Percentiles rank a stretch among this genome's conserved stretches.
phyloP scores from a whole-genome alignment of 2,113 vertebrate species.

The Ptilorrhoa leucosticta region DNA sequence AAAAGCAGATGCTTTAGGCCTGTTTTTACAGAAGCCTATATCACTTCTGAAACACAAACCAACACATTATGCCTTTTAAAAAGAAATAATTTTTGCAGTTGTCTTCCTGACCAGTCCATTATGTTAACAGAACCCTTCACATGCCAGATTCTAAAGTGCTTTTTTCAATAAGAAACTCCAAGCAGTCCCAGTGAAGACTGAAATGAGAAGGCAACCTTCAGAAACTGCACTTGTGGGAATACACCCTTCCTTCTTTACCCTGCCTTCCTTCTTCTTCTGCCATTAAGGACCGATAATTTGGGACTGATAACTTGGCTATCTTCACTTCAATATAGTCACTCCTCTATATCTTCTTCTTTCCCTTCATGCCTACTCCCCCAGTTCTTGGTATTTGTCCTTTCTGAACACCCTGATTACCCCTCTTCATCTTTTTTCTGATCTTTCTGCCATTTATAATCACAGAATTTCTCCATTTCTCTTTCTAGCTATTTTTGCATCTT shows the following conservation, averaged over 20 bases:
- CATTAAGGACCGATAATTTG: not conserved
- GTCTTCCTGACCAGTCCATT: not conserved
- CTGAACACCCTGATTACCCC: not conserved
- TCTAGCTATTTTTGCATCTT: not conserved
- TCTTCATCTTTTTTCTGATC: not conserved
- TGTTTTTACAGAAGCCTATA: not conserved
- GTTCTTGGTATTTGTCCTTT: not conserved
- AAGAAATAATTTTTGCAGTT: not conserved
- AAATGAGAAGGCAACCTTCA: not conserved
- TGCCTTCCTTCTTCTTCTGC: not conserved
- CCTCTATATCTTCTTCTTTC: not conserved
- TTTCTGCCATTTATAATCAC: not conserved
- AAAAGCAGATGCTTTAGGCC: not conserved
- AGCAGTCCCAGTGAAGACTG: not conserved
- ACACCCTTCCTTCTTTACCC: not conserved
- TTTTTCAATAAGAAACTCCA: not conserved
- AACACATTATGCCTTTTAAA: not conserved
- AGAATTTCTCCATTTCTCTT: not conserved
- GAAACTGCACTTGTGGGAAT: not conserved
- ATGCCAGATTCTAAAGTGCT: not conserved
- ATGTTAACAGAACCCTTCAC: not conserved
- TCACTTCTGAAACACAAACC: not conserved
- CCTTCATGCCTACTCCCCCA: rapidly evolving
- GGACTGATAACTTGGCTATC: not conserved
- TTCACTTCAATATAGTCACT: not conserved